These are phyloP conservation scores for Heliconius ethilla DNA, from an alignment of 2,888 invertebrate genomes.

Conservation along the genomic window DNA sequence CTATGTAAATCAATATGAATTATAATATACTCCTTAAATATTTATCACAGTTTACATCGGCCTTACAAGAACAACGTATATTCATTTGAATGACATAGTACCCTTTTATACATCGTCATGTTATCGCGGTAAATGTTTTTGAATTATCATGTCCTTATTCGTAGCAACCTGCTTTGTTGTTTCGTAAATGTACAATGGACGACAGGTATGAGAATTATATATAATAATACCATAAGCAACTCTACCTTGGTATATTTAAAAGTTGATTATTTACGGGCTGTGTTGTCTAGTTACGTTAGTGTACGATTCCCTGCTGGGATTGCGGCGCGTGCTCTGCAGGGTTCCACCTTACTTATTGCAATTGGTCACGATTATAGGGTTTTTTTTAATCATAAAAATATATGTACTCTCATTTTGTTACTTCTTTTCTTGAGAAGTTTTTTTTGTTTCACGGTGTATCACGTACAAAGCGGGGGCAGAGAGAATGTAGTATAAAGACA, in stretches of 20 bases:
- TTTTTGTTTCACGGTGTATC: no score
- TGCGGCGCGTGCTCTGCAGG: slow-evolving; percentile 63
- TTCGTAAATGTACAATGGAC: slow-evolving; percentile 30
- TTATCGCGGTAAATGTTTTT: slow-evolving; percentile 57
- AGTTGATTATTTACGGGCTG: slow-evolving; percentile 1
- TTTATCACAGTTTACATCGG: slow-evolving; percentile 18
- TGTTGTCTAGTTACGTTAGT: slow-evolving; percentile 29
- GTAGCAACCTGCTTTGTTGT: slow-evolving; percentile 56
- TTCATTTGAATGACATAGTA: slow-evolving; percentile 39
- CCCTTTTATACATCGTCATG: slow-evolving; percentile 48
- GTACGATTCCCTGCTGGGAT: slow-evolving; percentile 61
- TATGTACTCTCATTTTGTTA: neutral
- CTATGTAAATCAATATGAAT: neutral
- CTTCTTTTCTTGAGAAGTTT: neutral
- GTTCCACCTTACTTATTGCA: slow-evolving; percentile 65
- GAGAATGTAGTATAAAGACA: no score
- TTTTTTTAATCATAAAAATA: slow-evolving; percentile 48
- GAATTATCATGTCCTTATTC: slow-evolving; percentile 58
- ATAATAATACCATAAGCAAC: slow-evolving; percentile 22
- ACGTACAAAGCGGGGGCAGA: no score
- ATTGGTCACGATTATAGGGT: slow-evolving; percentile 70
- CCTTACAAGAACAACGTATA: slow-evolving; percentile 33
- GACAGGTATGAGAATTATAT: neutral
- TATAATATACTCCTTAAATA: neutral
- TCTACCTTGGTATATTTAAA: slow-evolving; percentile 15